A percentile compares a stretch with the other conserved stretches of the same genome.
phyloP scores from a whole-genome alignment of 2,888 invertebrate species.

The Chromoteleia sp. region DNA sequence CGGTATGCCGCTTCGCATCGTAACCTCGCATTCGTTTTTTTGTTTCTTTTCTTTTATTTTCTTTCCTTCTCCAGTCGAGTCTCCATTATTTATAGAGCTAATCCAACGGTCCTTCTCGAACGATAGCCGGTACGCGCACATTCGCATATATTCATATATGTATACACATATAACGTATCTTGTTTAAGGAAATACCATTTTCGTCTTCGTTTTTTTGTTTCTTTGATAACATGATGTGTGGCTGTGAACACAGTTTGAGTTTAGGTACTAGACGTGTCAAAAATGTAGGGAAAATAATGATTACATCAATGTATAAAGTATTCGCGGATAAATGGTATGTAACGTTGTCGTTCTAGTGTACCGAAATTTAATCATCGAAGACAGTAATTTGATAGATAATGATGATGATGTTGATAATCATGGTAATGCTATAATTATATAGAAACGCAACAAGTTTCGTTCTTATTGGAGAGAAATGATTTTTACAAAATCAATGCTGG shows the following conservation, averaged over 20 bases:
- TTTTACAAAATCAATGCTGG: conserved; percentile 10
- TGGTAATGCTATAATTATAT: not conserved
- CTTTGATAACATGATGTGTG: conserved; percentile 83
- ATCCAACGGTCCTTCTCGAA: conserved; percentile 50
- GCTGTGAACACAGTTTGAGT: conserved; percentile 84
- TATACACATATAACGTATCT: conserved; percentile 62
- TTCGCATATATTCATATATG: conserved; percentile 64
- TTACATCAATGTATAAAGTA: conserved; percentile 54
- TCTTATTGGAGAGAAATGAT: conserved; percentile 12
- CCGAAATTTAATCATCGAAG: conserved; percentile 16
- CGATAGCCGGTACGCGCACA: conserved; percentile 31
- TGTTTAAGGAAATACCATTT: conserved; percentile 36
- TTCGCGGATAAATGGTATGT: conserved; percentile 32
- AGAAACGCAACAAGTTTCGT: conserved; percentile 41
- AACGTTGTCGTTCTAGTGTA: conserved; percentile 21
- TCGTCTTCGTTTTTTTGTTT: conserved; percentile 9
- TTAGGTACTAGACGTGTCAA: conserved; percentile 73
- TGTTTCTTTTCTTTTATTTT: conserved; percentile 11
- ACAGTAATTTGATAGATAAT: conserved; percentile 1
- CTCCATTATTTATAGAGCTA: conserved; percentile 67
- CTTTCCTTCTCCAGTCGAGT: conserved; percentile 13
- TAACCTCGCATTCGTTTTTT: conserved; percentile 25
- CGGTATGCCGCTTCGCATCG: conserved; percentile 49
- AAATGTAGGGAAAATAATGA: conserved; percentile 29
- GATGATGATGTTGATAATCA: not conserved